phyloP scores from a whole-genome alignment of 2,888 invertebrate genomes.

The Bombylius discolor region DNA sequence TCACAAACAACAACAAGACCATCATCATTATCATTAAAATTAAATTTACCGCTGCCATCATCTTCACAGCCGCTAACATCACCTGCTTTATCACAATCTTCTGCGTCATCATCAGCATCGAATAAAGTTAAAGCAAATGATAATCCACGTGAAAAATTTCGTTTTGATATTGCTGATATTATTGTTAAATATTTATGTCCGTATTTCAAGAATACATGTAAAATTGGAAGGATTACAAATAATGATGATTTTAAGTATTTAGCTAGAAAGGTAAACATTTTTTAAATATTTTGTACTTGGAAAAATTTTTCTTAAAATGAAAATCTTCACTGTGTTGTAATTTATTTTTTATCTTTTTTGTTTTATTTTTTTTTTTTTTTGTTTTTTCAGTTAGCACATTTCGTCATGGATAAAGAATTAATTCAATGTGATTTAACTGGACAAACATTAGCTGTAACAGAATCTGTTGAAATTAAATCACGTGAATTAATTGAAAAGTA shows the following conservation, averaged over 20 bases:
- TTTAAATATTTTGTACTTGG: too few species aligned
- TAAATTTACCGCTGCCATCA: too few species aligned
- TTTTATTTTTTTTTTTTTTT: constrained; percentile 19
- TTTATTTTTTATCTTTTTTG: too few species aligned
- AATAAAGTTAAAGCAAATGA: constrained; percentile 16
- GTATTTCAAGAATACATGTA: constrained; percentile 74
- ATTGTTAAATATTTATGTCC: constrained; percentile 81
- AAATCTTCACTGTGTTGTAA: background rate
- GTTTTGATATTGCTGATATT: constrained; percentile 62
- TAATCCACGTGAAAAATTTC: constrained; percentile 78
- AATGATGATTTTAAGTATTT: constrained; percentile 91
- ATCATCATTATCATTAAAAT: too few species aligned
- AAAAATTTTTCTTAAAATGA: too few species aligned
- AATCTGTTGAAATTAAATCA: constrained; percentile 75
- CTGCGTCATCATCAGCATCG: constrained; percentile 10
- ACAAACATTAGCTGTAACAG: constrained; percentile 28
- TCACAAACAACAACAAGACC: too few species aligned
- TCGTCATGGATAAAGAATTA: constrained; percentile 88
- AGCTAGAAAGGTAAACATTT: constrained; percentile 62
- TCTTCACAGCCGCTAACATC: too few species aligned
- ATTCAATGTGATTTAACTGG: constrained; percentile 66
- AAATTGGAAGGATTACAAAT: constrained; percentile 68
- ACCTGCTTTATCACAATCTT: too few species aligned
- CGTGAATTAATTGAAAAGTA: constrained; percentile 91
- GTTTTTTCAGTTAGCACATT: constrained; percentile 77